Evolutionary conservation across 2,797 vertebrate genomes (phyloP).

Genomic region (Okamejei kenojei): DNA sequence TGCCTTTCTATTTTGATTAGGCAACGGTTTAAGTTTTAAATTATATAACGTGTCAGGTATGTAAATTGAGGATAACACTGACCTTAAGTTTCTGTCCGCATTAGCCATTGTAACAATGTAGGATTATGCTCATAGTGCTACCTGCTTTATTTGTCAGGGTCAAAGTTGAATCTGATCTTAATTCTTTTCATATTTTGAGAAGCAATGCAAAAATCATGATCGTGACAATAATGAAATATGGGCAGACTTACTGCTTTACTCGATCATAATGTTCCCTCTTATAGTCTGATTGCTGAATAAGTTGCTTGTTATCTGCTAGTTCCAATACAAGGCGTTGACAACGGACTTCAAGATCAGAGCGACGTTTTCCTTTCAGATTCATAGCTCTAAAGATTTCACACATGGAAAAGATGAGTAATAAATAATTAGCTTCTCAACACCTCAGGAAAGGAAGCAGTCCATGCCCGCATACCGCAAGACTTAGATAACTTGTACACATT

Average conservation of each 20-base stretch:
- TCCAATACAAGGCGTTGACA: conserved; percentile 82
- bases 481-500: no score
- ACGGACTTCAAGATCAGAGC: conserved; percentile 77
- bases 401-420: not conserved
- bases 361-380: conserved; percentile 75
- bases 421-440: not conserved
- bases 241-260: conserved; percentile 67
- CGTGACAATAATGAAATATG: not conserved
- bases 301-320: conserved; percentile 84
- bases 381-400: conserved; percentile 64
- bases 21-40: not conserved
- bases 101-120: not conserved
- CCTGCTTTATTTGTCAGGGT: not conserved
- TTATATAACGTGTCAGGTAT: not conserved
- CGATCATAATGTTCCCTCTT: conserved; percentile 82
- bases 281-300: conserved; percentile 83
- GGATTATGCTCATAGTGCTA: not conserved
- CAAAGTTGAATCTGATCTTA: not conserved
- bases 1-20: not conserved
- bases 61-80: not conserved
- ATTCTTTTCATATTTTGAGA: not conserved
- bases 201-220: not conserved
- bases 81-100: not conserved
- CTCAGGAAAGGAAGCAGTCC: no score
- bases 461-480: no score